Evolutionary conservation across 2,888 invertebrate species (phyloP), one percentile per base, ranked within the genome.

Genomic region (Helleia helle): DNA sequence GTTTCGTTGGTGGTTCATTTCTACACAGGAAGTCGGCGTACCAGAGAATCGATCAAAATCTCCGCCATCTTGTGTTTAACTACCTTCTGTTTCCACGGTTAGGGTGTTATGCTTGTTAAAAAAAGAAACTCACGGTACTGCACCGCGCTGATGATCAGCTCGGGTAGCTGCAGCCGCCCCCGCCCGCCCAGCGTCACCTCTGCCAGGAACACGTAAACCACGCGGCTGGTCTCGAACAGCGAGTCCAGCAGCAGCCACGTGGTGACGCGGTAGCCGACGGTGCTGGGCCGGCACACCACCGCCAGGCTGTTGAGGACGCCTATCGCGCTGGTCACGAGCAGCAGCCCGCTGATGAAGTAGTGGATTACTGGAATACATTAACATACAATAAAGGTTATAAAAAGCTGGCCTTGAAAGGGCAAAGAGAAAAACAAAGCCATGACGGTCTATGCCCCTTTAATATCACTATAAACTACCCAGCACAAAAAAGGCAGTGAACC

Each of bases 201-300:
- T 8, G 68, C 62, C 3, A 81, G 48, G 42, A 83, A 84, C 48
- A 81, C 68, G 36, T 83, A 83, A 3, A 84, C 59, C 1, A 84
- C 75, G 0, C 83, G 49, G 4, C 69, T 70, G 1, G 80, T 80
- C 57, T 84, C 83, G 29, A 84, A 84, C 51, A 83, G 48, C 0
- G 83, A 84, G 57, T 81, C 76, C 2, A 84, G 53, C 8, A 84
- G 59, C 22, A 84, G 49, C 83, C 83, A 84, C 0, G 67, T 64
- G 28, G 81, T 80, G 31, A 84, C 69, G 37, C 71, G 72, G 3
- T 69, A 61, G 4, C 71, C 71, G 0, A 56, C 50, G 52, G 73
- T 79, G 30, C 67, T 51, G 4, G 65, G 56, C 0, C 80, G 65
- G 53, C 72, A 69, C 56, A 83, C 62, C 42, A 77, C 72, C 25